A percentile compares a stretch with the other conserved stretches of the same genome.
Conservation (phyloP, 2,797 vertebrate genomes). For the Atherinosoma microstoma region DNA sequence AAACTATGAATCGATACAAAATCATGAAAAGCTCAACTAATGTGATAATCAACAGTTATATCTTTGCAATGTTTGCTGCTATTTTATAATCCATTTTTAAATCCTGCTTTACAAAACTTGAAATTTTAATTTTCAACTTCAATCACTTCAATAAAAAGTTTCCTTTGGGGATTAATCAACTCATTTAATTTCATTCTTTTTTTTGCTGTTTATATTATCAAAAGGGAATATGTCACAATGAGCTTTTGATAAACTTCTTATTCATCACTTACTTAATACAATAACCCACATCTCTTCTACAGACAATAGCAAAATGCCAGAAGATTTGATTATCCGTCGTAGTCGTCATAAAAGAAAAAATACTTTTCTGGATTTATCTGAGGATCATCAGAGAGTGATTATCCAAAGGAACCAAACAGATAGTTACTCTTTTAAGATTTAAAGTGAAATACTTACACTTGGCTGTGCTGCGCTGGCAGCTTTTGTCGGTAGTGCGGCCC, state of each 20-base stretch:
- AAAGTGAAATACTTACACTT: constrained; percentile 78
- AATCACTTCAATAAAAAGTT: not conserved
- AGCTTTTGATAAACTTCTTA: not conserved
- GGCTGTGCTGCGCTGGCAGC: constrained; percentile 79
- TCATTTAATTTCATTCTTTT: not conserved
- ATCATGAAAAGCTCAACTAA: not conserved
- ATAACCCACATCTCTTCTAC: constrained; percentile 5
- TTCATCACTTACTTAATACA: not conserved
- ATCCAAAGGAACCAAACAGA: not conserved
- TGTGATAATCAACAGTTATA: not conserved
- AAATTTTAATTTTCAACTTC: too few relatives aligned
- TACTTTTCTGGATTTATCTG: constrained; percentile 13
- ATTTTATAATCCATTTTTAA: not conserved
- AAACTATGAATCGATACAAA: not conserved
- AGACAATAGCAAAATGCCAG: not conserved
- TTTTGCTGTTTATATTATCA: not conserved
- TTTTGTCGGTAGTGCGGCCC: constrained; percentile 83
- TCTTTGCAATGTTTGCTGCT: not conserved
- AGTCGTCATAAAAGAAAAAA: not conserved
- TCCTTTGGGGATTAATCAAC: not conserved
- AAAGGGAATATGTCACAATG: too few relatives aligned
- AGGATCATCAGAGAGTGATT: constrained; percentile 19
- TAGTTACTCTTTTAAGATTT: not conserved
- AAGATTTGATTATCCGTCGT: too few relatives aligned
- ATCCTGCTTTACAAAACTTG: too few relatives aligned